A percentile compares a stretch with the other conserved stretches of the same genome.
These are phyloP conservation scores for Thalassarche chlororhynchos DNA, from an alignment of 2,113 vertebrate genomes.

Conservation along the genomic window DNA sequence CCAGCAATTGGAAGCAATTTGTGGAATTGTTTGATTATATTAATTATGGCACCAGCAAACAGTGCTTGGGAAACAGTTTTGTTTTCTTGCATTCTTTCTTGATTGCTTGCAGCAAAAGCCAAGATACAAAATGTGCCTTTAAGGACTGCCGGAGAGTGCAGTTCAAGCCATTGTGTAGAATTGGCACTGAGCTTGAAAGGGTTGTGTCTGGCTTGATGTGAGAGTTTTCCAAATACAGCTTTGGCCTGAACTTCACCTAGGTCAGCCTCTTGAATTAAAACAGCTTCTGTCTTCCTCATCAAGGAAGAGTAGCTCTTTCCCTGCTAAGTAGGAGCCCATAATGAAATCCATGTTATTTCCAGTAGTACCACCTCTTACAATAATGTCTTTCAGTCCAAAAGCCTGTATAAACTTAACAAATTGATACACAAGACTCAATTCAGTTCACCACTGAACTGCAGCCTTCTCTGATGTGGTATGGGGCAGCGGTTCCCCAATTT, in stretches of 20 bases:
- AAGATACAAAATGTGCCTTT: slow-evolving; percentile 74
- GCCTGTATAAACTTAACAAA: not conserved
- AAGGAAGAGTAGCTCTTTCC: slow-evolving; percentile 22
- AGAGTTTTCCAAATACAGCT: slow-evolving; percentile 63
- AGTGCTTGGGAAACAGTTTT: slow-evolving; percentile 79
- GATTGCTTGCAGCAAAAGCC: slow-evolving; percentile 75
- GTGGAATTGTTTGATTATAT: slow-evolving; percentile 80
- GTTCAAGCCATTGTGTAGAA: slow-evolving; percentile 71
- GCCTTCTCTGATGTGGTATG: not conserved
- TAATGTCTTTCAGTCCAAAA: not conserved
- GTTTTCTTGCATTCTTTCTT: slow-evolving; percentile 82
- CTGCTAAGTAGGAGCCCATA: not conserved
- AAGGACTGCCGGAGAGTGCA: slow-evolving; percentile 46
- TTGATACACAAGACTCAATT: not conserved
- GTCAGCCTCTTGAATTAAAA: slow-evolving; percentile 55
- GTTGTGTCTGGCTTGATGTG: slow-evolving; percentile 62
- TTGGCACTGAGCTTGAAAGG: slow-evolving; percentile 68
- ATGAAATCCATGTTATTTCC: slow-evolving; percentile 31
- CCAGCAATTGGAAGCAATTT: slow-evolving; percentile 83
- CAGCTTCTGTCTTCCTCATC: slow-evolving; percentile 57
- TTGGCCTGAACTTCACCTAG: slow-evolving; percentile 26
- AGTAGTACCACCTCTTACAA: not conserved
- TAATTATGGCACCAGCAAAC: slow-evolving; percentile 74
- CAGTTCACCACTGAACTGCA: not conserved
- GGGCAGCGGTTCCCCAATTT: not conserved